These are phyloP conservation scores for Plutella xylostella DNA, from an alignment of 2,888 invertebrate genomes.

Conservation along the genomic window DNA sequence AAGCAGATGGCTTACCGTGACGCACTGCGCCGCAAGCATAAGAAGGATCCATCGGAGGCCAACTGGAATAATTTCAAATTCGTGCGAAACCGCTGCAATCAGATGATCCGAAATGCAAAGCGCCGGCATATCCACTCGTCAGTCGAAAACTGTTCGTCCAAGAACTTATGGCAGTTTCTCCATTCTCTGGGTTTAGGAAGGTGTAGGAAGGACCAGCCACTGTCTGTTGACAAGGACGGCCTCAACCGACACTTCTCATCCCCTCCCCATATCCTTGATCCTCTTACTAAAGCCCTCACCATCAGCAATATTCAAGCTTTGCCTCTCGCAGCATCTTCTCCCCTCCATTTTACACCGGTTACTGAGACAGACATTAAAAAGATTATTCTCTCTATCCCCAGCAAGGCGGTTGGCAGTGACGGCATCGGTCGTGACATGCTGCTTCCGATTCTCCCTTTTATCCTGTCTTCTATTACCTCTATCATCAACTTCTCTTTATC, in stretches of 20 bases:
- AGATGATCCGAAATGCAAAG: no score
- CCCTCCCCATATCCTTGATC: background rate
- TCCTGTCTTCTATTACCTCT: background rate
- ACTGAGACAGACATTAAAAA: slow-evolving; percentile 13
- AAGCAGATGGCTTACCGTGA: no score
- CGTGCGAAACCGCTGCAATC: no score
- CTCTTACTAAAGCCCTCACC: background rate
- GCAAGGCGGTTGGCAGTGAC: slow-evolving; percentile 17
- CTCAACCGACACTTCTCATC: background rate
- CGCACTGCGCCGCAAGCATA: no score
- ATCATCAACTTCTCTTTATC: slow-evolving; percentile 15
- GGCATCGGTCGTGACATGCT: slow-evolving; percentile 6
- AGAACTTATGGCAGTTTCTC: no score
- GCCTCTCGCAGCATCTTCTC: background rate
- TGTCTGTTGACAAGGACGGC: background rate
- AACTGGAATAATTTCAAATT: no score
- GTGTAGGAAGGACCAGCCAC: background rate
- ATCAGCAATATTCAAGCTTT: background rate
- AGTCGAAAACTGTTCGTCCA: no score
- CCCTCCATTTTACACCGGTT: background rate
- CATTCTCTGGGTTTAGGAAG: no score
- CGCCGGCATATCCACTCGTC: no score
- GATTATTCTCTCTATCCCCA: slow-evolving; percentile 9
- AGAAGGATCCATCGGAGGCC: no score
- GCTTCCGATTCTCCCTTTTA: background rate